These are phyloP conservation scores for Anastatus disparis DNA, from an alignment of 1,140 invertebrate genomes.

Conservation along the genomic window DNA sequence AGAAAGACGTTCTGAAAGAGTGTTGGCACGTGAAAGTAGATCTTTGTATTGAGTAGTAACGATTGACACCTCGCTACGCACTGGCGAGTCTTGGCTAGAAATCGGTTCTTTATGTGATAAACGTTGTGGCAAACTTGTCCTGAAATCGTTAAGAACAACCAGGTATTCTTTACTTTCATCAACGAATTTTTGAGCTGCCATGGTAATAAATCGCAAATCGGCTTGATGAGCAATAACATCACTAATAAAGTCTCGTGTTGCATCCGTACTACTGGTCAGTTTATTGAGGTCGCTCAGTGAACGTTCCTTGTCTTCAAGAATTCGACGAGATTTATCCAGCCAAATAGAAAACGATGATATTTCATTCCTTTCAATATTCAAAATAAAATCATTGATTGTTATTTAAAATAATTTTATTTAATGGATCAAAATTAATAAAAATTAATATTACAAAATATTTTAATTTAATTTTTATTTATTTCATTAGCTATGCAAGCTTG, in stretches of 20 bases:
- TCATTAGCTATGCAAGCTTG: background rate
- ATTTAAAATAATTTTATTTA: too few relatives aligned
- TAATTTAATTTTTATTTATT: background rate
- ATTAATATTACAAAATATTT: too few relatives aligned
- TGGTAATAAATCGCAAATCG: conserved; percentile 92
- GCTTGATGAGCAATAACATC: conserved; percentile 96
- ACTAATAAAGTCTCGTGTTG: conserved; percentile 86
- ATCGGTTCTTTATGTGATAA: conserved; percentile 79
- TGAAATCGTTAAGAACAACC: conserved; percentile 83
- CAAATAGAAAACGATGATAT: conserved; percentile 84
- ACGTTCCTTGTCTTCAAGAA: conserved; percentile 87
- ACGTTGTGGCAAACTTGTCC: conserved; percentile 82
- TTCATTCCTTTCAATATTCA: conserved; percentile 71
- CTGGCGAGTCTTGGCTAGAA: conserved; percentile 74
- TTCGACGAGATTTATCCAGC: conserved; percentile 82
- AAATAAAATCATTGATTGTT: too few relatives aligned
- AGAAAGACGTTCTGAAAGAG: conserved; percentile 81
- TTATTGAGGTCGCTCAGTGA: conserved; percentile 82
- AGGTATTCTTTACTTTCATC: conserved; percentile 93
- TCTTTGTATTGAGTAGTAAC: conserved; percentile 80
- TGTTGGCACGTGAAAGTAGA: conserved; percentile 82
- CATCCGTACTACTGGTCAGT: conserved; percentile 77
- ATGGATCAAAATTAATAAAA: too few relatives aligned
- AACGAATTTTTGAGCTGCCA: conserved; percentile 94
- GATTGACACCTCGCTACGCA: conserved; percentile 77